Percentiles rank a stretch among this genome's conserved stretches.
These are phyloP conservation scores for Onychomys leucogaster DNA, from an alignment of 2,797 vertebrate genomes.

Conservation along the genomic window DNA sequence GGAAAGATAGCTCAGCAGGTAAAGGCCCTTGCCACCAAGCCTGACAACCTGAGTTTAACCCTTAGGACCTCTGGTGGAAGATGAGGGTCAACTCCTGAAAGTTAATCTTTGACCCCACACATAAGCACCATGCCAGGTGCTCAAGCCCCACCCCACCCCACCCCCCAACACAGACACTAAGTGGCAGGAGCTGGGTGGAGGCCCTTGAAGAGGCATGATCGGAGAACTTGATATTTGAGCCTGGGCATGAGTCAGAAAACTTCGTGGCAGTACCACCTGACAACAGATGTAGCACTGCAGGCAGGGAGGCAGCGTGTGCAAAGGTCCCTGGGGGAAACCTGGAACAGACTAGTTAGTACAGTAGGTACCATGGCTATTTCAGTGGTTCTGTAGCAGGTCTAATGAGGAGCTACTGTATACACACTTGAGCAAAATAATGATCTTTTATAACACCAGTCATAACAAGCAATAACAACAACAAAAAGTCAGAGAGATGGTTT, in stretches of 20 bases:
- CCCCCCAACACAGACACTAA: background rate
- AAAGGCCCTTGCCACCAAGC: background rate
- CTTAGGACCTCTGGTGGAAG: background rate
- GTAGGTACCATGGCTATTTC: background rate
- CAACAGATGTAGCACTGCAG: background rate
- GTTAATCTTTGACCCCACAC: background rate
- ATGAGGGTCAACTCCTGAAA: background rate
- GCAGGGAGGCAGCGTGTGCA: background rate
- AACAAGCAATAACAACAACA: background rate
- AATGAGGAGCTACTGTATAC: background rate
- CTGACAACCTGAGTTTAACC: background rate
- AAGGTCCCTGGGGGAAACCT: background rate
- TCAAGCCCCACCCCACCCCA: too few relatives aligned
- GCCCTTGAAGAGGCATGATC: background rate
- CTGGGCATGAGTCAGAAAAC: background rate
- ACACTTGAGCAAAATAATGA: conserved; percentile 16
- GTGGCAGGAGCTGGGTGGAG: background rate
- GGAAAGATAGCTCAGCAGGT: background rate
- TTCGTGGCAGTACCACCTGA: too few relatives aligned
- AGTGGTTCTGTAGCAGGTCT: background rate
- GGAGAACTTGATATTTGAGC: background rate
- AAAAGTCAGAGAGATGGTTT: background rate
- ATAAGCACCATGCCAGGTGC: background rate
- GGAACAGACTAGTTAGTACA: background rate
- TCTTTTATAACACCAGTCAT: background rate